These are phyloP conservation scores for Salmo trutta DNA, from an alignment of 2,797 vertebrate genomes.

Conservation along the genomic window DNA sequence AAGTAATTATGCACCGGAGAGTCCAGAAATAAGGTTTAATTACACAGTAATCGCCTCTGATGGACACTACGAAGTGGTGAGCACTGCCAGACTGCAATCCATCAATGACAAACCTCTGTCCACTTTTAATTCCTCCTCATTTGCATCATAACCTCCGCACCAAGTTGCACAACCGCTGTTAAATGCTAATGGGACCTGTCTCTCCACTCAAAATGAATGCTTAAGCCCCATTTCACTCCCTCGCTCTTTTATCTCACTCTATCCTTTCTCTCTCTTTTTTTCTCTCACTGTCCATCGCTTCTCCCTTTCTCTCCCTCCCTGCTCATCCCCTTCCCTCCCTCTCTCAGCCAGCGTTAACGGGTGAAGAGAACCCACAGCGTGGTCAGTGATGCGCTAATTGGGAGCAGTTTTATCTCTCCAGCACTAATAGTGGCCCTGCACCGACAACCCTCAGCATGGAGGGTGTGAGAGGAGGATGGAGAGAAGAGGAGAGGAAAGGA, in stretches of 20 bases:
- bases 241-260: slow-evolving; percentile 33
- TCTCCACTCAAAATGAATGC: slow-evolving; percentile 76
- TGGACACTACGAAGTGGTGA: slow-evolving; percentile 89
- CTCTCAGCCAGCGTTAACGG: slow-evolving; percentile 71
- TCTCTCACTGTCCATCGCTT: slow-evolving; percentile 49
- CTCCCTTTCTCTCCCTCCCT: slow-evolving; percentile 31
- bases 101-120: slow-evolving; percentile 92
- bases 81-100: slow-evolving; percentile 90
- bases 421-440: slow-evolving; percentile 91
- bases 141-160: slow-evolving; percentile 91
- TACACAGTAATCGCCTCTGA: slow-evolving; percentile 92
- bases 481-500: slow-evolving; percentile 1
- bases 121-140: slow-evolving; percentile 92
- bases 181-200: slow-evolving; percentile 94
- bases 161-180: slow-evolving; percentile 90
- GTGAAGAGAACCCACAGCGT: slow-evolving; percentile 85
- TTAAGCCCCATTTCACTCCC: slow-evolving; percentile 9
- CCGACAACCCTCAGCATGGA: slow-evolving; percentile 82
- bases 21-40: slow-evolving; percentile 94
- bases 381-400: slow-evolving; percentile 99
- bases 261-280: slow-evolving; percentile 34
- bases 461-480: slow-evolving; percentile 44
- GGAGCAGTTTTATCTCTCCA: slow-evolving; percentile 99
- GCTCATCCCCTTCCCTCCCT: neutral
- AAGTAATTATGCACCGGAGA: slow-evolving; percentile 93